Percentiles rank a stretch among this genome's conserved stretches.
Evolutionary conservation across 2,113 vertebrate genomes (phyloP).

Genomic region (Seriola dumerili): DNA sequence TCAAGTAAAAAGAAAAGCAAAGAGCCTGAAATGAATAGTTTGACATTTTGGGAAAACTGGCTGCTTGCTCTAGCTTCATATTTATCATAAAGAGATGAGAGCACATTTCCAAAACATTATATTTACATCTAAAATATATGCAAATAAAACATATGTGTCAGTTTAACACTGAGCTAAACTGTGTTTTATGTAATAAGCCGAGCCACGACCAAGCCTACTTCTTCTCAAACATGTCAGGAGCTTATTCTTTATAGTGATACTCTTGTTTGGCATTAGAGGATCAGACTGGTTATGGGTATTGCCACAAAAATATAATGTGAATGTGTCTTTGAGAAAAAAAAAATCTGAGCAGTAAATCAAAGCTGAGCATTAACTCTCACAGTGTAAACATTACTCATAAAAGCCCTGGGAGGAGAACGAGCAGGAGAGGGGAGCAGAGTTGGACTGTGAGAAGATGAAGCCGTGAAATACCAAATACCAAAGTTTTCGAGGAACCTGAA

Average conservation of each 20-base stretch:
- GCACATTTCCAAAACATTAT: not conserved
- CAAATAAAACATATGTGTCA: slow-evolving; percentile 2
- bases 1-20: not conserved
- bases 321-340: not conserved
- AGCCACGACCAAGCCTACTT: not conserved
- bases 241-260: slow-evolving; percentile 15
- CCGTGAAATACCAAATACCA: slow-evolving; percentile 63
- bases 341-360: slow-evolving; percentile 38
- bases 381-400: slow-evolving; percentile 52
- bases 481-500: slow-evolving; percentile 79
- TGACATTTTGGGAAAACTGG: not conserved
- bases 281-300: slow-evolving; percentile 28
- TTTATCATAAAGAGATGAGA: not conserved
- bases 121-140: slow-evolving; percentile 17
- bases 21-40: not conserved
- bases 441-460: slow-evolving; percentile 46
- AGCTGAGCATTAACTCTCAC: slow-evolving; percentile 11
- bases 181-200: not conserved
- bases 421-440: slow-evolving; percentile 40
- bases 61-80: not conserved
- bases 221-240: slow-evolving; percentile 18
- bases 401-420: slow-evolving; percentile 41
- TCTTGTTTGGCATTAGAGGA: slow-evolving; percentile 11
- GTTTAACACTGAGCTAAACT: slow-evolving; percentile 4
- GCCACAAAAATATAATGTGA: slow-evolving; percentile 18